These are phyloP conservation scores for Rhamphomyia laevipes DNA, from an alignment of 2,888 invertebrate genomes.

Conservation along the genomic window DNA sequence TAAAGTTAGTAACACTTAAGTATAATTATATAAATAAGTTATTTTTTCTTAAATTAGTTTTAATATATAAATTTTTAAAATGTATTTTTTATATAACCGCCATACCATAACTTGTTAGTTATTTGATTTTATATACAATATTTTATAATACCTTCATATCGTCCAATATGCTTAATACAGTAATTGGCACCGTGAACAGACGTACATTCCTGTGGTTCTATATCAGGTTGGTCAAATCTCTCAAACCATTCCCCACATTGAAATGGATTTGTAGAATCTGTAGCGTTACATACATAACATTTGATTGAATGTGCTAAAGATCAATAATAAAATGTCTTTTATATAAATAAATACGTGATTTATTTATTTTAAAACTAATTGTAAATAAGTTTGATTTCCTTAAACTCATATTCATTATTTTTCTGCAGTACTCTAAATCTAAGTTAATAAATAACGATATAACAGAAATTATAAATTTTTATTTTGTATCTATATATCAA, in stretches of 20 bases:
- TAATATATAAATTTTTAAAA: background rate
- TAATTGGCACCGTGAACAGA: constrained; percentile 73
- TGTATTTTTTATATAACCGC: background rate
- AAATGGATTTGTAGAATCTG: constrained; percentile 61
- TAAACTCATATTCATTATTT: no score
- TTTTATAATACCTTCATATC: constrained; percentile 62
- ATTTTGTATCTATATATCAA: no score
- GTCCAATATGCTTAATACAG: constrained; percentile 88
- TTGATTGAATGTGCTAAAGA: constrained; percentile 49
- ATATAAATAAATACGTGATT: no score
- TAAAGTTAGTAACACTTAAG: no score
- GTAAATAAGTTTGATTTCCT: no score
- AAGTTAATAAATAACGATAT: no score
- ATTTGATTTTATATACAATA: no score
- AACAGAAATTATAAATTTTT: no score
- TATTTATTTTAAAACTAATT: no score
- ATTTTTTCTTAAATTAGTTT: background rate
- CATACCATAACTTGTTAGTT: background rate
- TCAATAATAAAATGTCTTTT: no score
- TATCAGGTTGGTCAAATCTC: constrained; percentile 47
- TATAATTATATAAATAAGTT: no score
- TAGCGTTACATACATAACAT: constrained; percentile 86
- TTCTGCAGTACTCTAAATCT: no score
- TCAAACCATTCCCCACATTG: constrained; percentile 73
- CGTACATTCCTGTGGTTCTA: constrained; percentile 59